Percentiles rank a stretch among this genome's conserved stretches.
Conservation (phyloP, 2,797 vertebrate species). For the Sebastes miniatus region DNA sequence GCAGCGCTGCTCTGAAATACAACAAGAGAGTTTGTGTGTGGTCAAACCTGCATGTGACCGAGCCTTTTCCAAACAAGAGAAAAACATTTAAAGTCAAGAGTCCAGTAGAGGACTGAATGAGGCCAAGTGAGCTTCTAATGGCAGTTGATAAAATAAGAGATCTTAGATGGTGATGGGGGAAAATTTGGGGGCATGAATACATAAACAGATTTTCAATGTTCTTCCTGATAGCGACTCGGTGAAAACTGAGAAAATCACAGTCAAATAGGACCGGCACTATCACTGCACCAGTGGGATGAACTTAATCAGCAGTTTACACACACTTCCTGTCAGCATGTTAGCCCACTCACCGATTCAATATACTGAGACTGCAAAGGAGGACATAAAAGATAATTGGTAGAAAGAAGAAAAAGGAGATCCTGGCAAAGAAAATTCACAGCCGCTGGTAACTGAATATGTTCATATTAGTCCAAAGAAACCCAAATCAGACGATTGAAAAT, state of each 20-base stretch:
- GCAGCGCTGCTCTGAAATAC: slow-evolving; percentile 91
- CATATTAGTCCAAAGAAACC: background rate
- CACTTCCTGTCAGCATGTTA: background rate
- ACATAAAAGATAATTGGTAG: background rate
- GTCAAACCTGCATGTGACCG: slow-evolving; percentile 31
- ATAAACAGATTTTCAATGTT: background rate
- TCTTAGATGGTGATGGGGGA: background rate
- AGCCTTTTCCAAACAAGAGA: slow-evolving; percentile 2
- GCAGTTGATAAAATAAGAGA: background rate
- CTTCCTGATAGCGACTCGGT: background rate
- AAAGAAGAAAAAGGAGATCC: background rate
- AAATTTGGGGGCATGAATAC: background rate
- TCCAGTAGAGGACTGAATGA: background rate
- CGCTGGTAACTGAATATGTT: background rate
- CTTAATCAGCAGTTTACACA: background rate
- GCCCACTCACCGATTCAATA: background rate
- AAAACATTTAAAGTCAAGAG: slow-evolving; percentile 2
- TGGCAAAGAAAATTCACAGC: background rate
- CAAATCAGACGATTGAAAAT: background rate
- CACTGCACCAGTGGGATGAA: background rate
- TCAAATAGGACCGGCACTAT: background rate
- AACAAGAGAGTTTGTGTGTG: slow-evolving; percentile 17
- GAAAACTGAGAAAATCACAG: background rate
- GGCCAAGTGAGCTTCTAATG: background rate
- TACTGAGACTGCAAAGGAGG: background rate